These are phyloP conservation scores for Diprion similis DNA, from an alignment of 1,140 invertebrate genomes.

Conservation along the genomic window DNA sequence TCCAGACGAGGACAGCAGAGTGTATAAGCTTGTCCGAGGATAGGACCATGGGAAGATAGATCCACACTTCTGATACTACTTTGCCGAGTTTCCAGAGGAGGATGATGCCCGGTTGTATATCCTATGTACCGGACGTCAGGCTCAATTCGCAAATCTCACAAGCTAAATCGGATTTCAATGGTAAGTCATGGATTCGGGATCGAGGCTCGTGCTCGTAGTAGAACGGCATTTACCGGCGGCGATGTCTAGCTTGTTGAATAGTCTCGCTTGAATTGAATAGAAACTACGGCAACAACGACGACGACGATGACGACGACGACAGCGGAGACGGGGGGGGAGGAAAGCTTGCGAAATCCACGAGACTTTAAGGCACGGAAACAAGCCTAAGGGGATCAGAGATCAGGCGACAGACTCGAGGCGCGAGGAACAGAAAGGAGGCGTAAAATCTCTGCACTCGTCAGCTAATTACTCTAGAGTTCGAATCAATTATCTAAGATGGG, in stretches of 20 bases:
- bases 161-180: not conserved
- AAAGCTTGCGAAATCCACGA: not conserved
- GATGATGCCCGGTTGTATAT: not conserved
- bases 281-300: too few relatives aligned
- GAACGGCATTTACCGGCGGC: not conserved
- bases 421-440: not conserved
- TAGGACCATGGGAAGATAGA: not conserved
- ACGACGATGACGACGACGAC: too few relatives aligned
- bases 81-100: not conserved
- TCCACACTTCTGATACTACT: not conserved
- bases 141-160: not conserved
- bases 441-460: not conserved
- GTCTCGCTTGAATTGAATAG: too few relatives aligned
- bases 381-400: not conserved
- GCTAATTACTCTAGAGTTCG: slow-evolving; percentile 1
- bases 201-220: not conserved
- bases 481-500: slow-evolving; percentile 2
- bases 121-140: not conserved
- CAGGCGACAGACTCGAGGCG: not conserved
- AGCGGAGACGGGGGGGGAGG: too few relatives aligned
- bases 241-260: not conserved
- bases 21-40: too few relatives aligned
- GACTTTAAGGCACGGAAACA: not conserved
- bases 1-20: too few relatives aligned
- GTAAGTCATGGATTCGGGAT: not conserved